Evolutionary conservation across 2,888 invertebrate genomes (phyloP).

Genomic region (Drosophila koepferae): DNA sequence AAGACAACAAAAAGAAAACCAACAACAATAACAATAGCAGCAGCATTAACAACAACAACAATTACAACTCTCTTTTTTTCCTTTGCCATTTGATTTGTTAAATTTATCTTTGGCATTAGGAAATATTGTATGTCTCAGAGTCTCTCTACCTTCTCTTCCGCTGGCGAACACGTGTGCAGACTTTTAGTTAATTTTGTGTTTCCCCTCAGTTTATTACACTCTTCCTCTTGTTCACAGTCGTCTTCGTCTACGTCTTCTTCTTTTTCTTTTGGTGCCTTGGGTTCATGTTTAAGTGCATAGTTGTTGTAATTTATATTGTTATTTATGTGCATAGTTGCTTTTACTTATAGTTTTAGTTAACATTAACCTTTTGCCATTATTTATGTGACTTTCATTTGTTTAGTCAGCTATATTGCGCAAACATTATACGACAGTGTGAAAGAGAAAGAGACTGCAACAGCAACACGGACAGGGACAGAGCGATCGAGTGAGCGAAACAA

Average conservation of each 20-base stretch:
- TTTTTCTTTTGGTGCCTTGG: background rate
- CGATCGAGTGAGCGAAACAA: background rate
- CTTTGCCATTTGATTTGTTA: conserved; percentile 17
- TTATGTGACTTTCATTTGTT: conserved; percentile 63
- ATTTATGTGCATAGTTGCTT: conserved; percentile 44
- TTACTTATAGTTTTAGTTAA: conserved; percentile 35
- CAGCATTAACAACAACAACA: background rate
- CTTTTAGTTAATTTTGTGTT: conserved; percentile 23
- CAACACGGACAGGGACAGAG: background rate
- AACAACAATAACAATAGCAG: background rate
- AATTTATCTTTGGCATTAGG: conserved; percentile 28
- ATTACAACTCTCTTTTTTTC: conserved; percentile 16
- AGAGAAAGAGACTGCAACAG: background rate
- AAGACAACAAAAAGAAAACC: background rate
- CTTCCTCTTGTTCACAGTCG: background rate
- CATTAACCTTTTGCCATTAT: conserved; percentile 60
- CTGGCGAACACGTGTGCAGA: conserved; percentile 30
- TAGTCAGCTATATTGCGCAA: conserved; percentile 32
- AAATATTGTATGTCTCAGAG: background rate
- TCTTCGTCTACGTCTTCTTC: background rate
- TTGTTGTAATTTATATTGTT: conserved; percentile 28
- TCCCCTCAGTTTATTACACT: conserved; percentile 14
- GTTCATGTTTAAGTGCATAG: conserved; percentile 3
- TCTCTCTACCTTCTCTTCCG: conserved; percentile 16
- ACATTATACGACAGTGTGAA: background rate